These are phyloP conservation scores for Sinocyclocheilus rhinocerous DNA, from an alignment of 2,113 vertebrate species.

Conservation along the genomic window DNA sequence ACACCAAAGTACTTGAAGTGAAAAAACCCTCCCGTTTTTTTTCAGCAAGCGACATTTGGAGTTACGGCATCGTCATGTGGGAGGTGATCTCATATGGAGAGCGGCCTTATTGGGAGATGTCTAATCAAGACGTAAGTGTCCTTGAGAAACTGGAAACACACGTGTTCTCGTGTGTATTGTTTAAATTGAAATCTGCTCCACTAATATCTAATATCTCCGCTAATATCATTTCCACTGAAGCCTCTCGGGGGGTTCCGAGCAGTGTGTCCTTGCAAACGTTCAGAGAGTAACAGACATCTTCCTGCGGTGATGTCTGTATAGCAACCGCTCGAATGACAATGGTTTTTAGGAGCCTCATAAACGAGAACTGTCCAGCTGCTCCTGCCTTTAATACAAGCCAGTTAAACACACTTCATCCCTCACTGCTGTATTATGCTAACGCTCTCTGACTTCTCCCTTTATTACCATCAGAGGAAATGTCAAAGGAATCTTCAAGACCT, in stretches of 20 bases:
- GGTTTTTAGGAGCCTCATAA: constrained; percentile 30
- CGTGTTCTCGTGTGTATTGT: constrained; percentile 20
- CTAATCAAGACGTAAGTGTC: constrained; percentile 80
- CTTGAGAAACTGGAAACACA: constrained; percentile 25
- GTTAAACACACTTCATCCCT: constrained; percentile 39
- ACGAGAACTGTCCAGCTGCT: constrained; percentile 35
- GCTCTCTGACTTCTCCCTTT: constrained; percentile 25
- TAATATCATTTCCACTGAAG: constrained; percentile 28
- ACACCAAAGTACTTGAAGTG: neutral
- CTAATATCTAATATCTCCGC: constrained; percentile 33
- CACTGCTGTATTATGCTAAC: constrained; percentile 26
- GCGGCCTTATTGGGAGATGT: constrained; percentile 82
- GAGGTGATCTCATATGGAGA: constrained; percentile 81
- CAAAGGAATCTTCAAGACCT: constrained; percentile 26
- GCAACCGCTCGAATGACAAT: constrained; percentile 10
- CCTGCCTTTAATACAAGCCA: constrained; percentile 34
- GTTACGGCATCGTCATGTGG: constrained; percentile 82
- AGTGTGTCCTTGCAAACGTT: constrained; percentile 4
- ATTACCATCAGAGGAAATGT: constrained; percentile 40
- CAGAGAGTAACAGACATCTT: neutral
- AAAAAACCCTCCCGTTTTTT: too few species aligned
- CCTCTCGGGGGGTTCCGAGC: neutral
- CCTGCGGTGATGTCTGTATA: neutral
- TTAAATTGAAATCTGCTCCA: constrained; percentile 33
- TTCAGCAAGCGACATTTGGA: constrained; percentile 79